Base-by-base conservation (phyloP, 2,797 vertebrate genomes). In the Xenopus petersii region DNA sequence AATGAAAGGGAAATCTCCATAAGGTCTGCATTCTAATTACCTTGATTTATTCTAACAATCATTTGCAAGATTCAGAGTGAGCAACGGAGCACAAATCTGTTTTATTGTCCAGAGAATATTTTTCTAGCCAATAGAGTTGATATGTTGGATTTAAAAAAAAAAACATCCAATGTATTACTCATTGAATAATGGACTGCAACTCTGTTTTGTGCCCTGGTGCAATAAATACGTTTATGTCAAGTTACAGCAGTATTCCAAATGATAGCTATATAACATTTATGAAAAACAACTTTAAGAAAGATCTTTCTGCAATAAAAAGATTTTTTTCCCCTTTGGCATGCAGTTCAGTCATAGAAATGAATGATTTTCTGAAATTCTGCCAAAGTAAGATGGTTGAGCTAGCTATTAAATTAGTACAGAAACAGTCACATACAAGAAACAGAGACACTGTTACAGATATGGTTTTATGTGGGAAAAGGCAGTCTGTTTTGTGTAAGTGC, bases 301-400 rank as follows among this genome's bases (percentile, higher is more conserved):
- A 88, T 84, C 82, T 88, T 83, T 77, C 74, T 80, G 85, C 77
- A 86, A 84, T 89, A 86, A 89, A 87, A 79, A 79, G 75, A 62
- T 80, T 79, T 68, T 48, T 64, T 81, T 80, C 3, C 4, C 80
- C 84, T 83, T 81, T 85, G 88, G 85, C 85, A 88, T 84, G 77
- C 79, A 48, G 71, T 84, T 86, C 85, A 86, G 85, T 86, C 84
- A 86, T 78, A 88, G 87, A 89, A 91, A 91, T 88, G 88, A 92
- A 85, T 88, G 89, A 90, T 90, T 82, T 89, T 86, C 88, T 92
- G 90, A 92, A 90, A 85, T 87, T 86, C 88, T 89, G 92, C 91
- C 92, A 92, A 91, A 83, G 82, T 79, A 84, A 88, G 87, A 92
- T 87, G 87, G 88, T 89, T 91, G 85, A 89, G 88, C 81, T 82